Evolutionary conservation across 1,140 invertebrate genomes (phyloP).

Genomic region (Drosophila obscura): DNA sequence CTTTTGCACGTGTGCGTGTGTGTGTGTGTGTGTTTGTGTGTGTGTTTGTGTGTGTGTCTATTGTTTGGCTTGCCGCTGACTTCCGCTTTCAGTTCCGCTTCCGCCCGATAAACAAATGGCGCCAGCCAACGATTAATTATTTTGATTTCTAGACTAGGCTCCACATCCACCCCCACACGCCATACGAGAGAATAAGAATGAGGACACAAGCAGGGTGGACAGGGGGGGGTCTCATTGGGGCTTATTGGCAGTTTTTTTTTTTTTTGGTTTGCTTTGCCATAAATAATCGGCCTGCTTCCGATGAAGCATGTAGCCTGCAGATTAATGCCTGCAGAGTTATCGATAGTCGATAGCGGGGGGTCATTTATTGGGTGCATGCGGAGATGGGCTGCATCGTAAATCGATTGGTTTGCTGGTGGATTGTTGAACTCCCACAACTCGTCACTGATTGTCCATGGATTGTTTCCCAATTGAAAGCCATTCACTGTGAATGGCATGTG

Average conservation of each 20-base stretch:
- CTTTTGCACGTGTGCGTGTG: constrained; percentile 5
- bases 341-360: background rate
- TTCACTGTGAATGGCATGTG: no score
- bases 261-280: background rate
- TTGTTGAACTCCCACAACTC: no score
- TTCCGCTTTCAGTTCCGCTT: constrained; percentile 80
- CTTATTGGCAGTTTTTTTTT: background rate
- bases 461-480: no score
- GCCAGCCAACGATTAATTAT: constrained; percentile 76
- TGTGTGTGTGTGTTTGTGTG: constrained; percentile 14
- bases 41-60: constrained; percentile 36
- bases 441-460: background rate
- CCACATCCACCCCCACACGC: background rate
- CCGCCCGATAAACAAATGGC: constrained; percentile 78
- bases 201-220: constrained; percentile 2
- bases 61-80: constrained; percentile 68
- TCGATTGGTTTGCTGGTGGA: background rate
- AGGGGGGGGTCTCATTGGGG: background rate
- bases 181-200: constrained; percentile 9
- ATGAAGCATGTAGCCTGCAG: background rate
- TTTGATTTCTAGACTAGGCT: constrained; percentile 57
- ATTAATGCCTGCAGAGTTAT: constrained; percentile 8
- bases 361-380: no score
- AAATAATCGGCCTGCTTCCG: constrained; percentile 9
- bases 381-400: background rate